A percentile compares a stretch with the other conserved stretches of the same genome.
These are phyloP conservation scores for Apodemia zela DNA, from an alignment of 2,888 invertebrate genomes.

Conservation along the genomic window DNA sequence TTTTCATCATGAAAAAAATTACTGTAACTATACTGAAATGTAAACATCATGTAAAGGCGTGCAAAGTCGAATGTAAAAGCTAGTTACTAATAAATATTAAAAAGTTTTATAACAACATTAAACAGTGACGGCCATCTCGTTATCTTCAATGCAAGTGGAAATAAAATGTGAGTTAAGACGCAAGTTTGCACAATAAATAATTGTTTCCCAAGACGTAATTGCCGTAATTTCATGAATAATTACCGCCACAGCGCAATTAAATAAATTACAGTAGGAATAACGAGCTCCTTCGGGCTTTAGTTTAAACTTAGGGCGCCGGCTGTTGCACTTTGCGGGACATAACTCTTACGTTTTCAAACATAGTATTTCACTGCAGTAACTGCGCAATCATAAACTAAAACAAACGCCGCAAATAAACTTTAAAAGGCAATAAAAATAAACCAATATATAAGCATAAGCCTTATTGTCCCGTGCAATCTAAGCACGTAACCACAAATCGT, in stretches of 20 bases:
- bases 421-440: conserved; percentile 27
- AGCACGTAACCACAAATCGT: conserved; percentile 72
- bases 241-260: conserved; percentile 79
- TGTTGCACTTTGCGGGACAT: conserved; percentile 53
- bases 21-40: no score
- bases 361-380: conserved; percentile 33
- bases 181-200: conserved; percentile 79
- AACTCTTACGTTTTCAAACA: conserved; percentile 45
- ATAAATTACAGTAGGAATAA: conserved; percentile 78
- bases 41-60: not conserved
- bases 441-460: conserved; percentile 36
- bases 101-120: conserved; percentile 35
- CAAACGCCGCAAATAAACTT: conserved; percentile 25
- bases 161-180: conserved; percentile 78
- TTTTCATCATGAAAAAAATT: not conserved
- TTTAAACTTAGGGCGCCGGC: conserved; percentile 70
- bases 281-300: conserved; percentile 73
- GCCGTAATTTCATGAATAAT: conserved; percentile 81
- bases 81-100: conserved; percentile 18
- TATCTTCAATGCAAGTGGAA: conserved; percentile 71
- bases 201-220: conserved; percentile 77
- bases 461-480: conserved; percentile 40
- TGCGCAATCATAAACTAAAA: conserved; percentile 33
- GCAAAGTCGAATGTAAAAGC: not conserved
- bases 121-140: conserved; percentile 50